Base-by-base conservation (phyloP, 2,113 vertebrate species). In the Todiramphus chloris region DNA sequence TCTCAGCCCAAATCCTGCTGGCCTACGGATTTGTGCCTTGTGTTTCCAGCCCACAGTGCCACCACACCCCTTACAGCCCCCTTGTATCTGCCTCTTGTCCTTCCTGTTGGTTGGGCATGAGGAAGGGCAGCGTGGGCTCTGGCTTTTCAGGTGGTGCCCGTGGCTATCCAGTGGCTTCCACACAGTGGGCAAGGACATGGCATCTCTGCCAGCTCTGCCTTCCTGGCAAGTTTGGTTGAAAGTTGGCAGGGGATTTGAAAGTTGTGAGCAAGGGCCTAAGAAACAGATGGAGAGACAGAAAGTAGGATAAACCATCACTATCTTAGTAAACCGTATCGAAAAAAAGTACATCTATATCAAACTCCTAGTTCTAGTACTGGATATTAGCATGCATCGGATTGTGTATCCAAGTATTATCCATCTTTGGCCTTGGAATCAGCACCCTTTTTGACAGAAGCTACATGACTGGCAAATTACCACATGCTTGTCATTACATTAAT, bases 81-180 rank as follows among this genome's bases (percentile, higher is more conserved):
- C 46, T 51, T 4, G 0, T 21, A 66, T 69, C 41, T 46, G 28
- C 28, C 21, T n/a, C 30, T 39, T 46, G 51, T 25, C 41, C 63
- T 33, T 62, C 44, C 77, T n/a, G 50, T 37, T 0, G 0, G 30
- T 41, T 73, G 70, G 53, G 33, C 39, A 56, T 2, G 5, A 66
- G 17, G 8, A 75, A 14, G n/a, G 18, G 14, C 24, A 44, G 28
- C 2, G 0, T 0, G 1, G 25, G 30, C 27, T 70, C 20, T 0
- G 6, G 53, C 33, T 78, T 9, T 41, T 53, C 1, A 2, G 23
- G n/a, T 46, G 48, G 76, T 41, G 41, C 53, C 16, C 0, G 1
- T n/a, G n/a, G 25, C 37, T 41, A 46, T 24, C 37, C 33, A 74
- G 62, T 1, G 1, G 56, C 60, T 82, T 53, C 72, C 46, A 27